Conservation (phyloP, 2,113 vertebrate genomes). For the Polypterus senegalus region DNA sequence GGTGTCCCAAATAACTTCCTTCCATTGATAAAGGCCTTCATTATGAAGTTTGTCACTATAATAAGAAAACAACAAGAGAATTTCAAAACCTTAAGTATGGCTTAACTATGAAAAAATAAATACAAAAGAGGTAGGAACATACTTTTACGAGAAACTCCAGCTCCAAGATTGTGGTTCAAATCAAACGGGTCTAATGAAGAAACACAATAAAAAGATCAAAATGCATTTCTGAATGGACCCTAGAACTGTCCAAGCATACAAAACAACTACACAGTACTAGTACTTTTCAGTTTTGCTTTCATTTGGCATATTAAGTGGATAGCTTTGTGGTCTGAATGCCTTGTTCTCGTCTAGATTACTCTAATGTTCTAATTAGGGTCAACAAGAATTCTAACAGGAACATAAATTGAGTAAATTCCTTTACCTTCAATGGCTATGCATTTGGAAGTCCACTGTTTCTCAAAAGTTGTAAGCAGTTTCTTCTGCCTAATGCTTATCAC, state of each 20-base stretch:
- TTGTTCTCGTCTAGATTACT: too few relatives aligned
- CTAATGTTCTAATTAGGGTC: constrained; percentile 1
- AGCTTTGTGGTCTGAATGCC: too few relatives aligned
- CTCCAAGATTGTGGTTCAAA: constrained; percentile 96
- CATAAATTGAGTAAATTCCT: not conserved
- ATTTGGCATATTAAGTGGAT: too few relatives aligned
- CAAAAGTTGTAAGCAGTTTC: constrained; percentile 88
- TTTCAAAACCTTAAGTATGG: constrained; percentile 7
- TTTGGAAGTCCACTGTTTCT: constrained; percentile 98
- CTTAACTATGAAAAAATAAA: constrained; percentile 10
- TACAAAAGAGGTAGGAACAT: constrained; percentile 1
- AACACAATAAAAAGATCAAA: not conserved
- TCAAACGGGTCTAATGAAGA: constrained; percentile 83
- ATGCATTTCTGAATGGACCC: too few relatives aligned
- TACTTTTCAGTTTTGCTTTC: too few relatives aligned
- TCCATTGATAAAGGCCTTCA: constrained; percentile 98
- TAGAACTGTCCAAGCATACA: too few relatives aligned
- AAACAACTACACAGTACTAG: too few relatives aligned
- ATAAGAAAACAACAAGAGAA: constrained; percentile 26
- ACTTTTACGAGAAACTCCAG: constrained; percentile 98
- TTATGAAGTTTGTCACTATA: constrained; percentile 98
- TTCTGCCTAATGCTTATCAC: constrained; percentile 94
- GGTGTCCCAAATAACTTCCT: constrained; percentile 91
- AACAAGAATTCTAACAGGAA: not conserved
- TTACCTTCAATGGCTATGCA: constrained; percentile 96